phyloP scores from a whole-genome alignment of 2,888 invertebrate species.

The Callimorpha dominula region DNA sequence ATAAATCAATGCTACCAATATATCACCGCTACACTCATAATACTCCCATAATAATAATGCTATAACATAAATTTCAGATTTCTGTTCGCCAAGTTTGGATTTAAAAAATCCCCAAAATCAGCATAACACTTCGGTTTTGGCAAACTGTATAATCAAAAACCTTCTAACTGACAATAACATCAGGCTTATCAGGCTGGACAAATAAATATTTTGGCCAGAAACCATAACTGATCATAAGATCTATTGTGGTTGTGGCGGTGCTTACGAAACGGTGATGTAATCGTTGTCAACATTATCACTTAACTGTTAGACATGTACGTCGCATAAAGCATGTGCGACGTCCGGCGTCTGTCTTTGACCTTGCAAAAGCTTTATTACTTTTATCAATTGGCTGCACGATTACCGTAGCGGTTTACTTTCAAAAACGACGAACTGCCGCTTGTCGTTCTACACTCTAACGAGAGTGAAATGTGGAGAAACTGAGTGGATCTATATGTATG shows the following conservation, averaged over 20 bases:
- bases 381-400: neutral
- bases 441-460: neutral
- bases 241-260: constrained; percentile 42
- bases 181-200: neutral
- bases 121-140: neutral
- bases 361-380: constrained; percentile 25
- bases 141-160: neutral
- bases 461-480: neutral
- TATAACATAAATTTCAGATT: too few species aligned
- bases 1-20: neutral
- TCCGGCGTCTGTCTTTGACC: constrained; percentile 47
- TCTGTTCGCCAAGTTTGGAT: neutral
- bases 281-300: constrained; percentile 58
- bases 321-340: constrained; percentile 49
- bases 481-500: neutral
- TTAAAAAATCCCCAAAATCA: neutral
- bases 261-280: constrained; percentile 59
- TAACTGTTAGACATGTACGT: constrained; percentile 51
- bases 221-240: constrained; percentile 16
- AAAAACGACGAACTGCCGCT: neutral
- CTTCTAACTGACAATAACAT: neutral
- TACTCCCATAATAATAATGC: too few species aligned
- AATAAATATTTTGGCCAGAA: constrained; percentile 23
- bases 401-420: neutral
- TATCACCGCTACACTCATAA: neutral